Conservation (phyloP, 1,140 invertebrate species). For the Bombus waltoni region DNA sequence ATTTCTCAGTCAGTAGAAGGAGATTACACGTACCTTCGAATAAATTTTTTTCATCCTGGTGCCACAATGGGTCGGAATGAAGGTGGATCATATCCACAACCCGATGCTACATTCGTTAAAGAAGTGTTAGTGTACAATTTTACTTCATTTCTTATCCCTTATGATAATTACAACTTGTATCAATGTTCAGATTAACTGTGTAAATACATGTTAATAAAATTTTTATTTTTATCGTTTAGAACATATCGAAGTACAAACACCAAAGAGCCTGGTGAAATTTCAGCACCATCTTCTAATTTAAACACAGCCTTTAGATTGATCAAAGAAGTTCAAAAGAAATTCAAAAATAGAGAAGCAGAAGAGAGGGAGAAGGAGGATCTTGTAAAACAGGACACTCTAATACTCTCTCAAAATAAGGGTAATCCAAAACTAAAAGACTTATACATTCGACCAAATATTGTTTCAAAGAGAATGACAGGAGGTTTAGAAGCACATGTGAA, state of each 20-base stretch:
- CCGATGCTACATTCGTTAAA: conserved; percentile 98
- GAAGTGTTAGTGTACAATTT: conserved; percentile 92
- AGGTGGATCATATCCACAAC: conserved; percentile 94
- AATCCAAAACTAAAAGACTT: conserved; percentile 99
- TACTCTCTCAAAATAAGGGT: conserved; percentile 97
- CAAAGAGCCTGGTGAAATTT: conserved; percentile 98
- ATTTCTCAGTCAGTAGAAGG: conserved; percentile 99
- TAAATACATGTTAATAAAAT: background rate
- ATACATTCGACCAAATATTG: conserved; percentile 99
- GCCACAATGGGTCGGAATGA: conserved; percentile 97
- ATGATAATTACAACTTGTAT: background rate
- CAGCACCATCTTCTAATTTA: conserved; percentile 96
- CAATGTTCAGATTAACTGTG: background rate
- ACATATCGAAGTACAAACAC: conserved; percentile 99
- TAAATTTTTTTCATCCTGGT: conserved; percentile 99
- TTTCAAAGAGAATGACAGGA: conserved; percentile 97
- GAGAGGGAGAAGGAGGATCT: conserved; percentile 99
- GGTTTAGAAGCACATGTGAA: conserved; percentile 97
- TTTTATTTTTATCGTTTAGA: conserved; percentile 80
- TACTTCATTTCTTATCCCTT: background rate
- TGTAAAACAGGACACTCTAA: conserved; percentile 99
- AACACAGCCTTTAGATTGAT: conserved; percentile 98
- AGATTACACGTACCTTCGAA: conserved; percentile 98
- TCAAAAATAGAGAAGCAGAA: conserved; percentile 98
- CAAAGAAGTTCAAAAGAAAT: conserved; percentile 99